These are phyloP conservation scores for Acrobasis consociella DNA, from an alignment of 2,888 invertebrate species.

Conservation along the genomic window DNA sequence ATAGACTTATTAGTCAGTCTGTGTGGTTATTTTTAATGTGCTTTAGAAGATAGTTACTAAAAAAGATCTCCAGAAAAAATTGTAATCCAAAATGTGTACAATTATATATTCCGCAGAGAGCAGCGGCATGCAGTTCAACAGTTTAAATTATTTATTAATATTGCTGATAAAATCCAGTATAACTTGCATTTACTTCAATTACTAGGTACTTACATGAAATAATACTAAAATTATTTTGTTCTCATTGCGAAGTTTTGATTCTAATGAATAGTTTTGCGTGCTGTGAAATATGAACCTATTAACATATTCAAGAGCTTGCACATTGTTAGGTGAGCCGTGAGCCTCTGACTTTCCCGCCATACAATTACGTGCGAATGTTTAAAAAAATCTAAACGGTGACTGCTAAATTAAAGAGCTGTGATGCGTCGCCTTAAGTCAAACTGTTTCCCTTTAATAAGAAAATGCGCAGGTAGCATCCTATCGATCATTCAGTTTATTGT, in stretches of 20 bases:
- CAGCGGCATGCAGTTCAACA: too few relatives aligned
- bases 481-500: constrained; percentile 29
- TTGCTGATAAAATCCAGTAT: too few relatives aligned
- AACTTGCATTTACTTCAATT: too few relatives aligned
- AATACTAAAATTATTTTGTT: neutral
- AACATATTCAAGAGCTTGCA: neutral
- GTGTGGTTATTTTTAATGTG: too few relatives aligned
- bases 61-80: too few relatives aligned
- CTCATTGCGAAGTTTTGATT: neutral
- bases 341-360: constrained; percentile 2
- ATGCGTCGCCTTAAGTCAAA: constrained; percentile 36
- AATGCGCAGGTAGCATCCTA: constrained; percentile 33
- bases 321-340: neutral
- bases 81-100: too few relatives aligned
- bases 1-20: too few relatives aligned
- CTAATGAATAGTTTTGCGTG: too few relatives aligned
- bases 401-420: constrained; percentile 33
- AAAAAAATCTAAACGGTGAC: constrained; percentile 27
- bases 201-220: too few relatives aligned
- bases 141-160: too few relatives aligned
- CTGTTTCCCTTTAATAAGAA: constrained; percentile 36
- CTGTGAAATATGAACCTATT: neutral
- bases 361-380: constrained; percentile 1
- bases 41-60: too few relatives aligned
- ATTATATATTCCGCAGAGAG: too few relatives aligned